phyloP scores from a whole-genome alignment of 1,140 invertebrate species.

The Archegozetes longisetosus region DNA sequence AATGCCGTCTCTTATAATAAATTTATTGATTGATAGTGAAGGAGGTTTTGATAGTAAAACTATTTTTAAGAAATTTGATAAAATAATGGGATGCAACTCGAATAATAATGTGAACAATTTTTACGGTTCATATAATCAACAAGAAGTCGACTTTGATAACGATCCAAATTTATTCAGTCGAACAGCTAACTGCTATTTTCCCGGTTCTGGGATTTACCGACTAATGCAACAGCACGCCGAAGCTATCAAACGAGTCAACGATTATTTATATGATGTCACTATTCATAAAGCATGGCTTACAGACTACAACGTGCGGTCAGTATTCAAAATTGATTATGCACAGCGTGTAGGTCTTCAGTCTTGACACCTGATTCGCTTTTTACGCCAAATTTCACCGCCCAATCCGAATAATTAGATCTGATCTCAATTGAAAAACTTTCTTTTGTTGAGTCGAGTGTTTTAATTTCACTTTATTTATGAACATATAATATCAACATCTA shows the following conservation, averaged over 20 bases:
- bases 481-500: no score
- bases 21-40: constrained; percentile 38
- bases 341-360: background rate
- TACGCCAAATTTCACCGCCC: no score
- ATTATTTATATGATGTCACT: constrained; percentile 25
- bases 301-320: constrained; percentile 48
- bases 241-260: constrained; percentile 30
- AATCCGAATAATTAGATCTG: no score
- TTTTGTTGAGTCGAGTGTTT: no score
- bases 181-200: constrained; percentile 36
- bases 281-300: constrained; percentile 52
- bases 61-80: constrained; percentile 34
- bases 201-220: constrained; percentile 41
- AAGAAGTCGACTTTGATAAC: constrained; percentile 34
- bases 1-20: constrained; percentile 55
- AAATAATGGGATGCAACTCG: constrained; percentile 37
- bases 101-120: no score
- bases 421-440: no score
- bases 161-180: constrained; percentile 43
- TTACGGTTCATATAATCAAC: no score
- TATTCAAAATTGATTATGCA: constrained; percentile 6
- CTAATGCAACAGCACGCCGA: constrained; percentile 37
- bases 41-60: constrained; percentile 44
- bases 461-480: no score
- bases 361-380: no score